These are phyloP conservation scores for Eurypyga helias DNA, from an alignment of 2,113 vertebrate species.

Conservation along the genomic window DNA sequence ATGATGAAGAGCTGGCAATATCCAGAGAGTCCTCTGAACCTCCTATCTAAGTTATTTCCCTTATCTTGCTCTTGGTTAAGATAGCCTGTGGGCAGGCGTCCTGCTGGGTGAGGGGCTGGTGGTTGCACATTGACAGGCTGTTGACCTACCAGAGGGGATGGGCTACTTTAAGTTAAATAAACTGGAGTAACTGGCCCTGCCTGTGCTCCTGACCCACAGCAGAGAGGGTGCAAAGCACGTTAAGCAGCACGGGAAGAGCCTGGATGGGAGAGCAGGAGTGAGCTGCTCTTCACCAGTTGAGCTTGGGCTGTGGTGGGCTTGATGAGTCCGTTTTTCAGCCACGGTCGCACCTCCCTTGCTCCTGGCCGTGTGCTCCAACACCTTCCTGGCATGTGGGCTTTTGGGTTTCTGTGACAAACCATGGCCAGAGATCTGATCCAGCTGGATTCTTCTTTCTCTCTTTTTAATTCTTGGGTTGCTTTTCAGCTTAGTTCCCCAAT, in stretches of 20 bases:
- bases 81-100: neutral
- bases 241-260: neutral
- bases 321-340: neutral
- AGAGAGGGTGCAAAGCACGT: fast-evolving
- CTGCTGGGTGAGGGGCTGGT: neutral
- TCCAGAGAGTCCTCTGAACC: neutral
- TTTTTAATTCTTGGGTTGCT: neutral
- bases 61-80: neutral
- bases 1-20: neutral
- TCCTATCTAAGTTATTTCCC: neutral
- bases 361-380: neutral
- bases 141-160: neutral
- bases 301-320: neutral
- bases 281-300: fast-evolving
- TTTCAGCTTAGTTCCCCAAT: neutral
- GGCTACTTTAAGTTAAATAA: neutral
- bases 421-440: neutral
- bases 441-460: neutral
- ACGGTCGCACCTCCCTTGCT: neutral
- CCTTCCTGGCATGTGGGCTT: neutral
- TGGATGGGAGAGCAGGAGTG: neutral
- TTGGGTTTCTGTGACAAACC: neutral
- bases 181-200: neutral
- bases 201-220: neutral
- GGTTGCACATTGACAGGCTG: neutral